phyloP scores from a whole-genome alignment of 2,888 invertebrate species.

The Aradus depressus region DNA sequence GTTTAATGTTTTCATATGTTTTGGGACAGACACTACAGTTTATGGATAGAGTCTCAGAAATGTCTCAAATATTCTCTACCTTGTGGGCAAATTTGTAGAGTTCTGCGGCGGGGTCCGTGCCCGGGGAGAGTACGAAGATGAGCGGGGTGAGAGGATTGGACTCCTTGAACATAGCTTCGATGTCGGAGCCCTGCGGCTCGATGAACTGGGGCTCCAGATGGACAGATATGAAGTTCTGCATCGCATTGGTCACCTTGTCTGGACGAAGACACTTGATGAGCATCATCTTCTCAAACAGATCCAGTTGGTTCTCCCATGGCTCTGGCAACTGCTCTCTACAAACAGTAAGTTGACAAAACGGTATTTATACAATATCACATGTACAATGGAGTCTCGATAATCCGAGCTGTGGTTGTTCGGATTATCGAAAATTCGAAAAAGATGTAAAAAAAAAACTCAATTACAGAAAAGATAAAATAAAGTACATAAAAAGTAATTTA shows the following conservation, averaged over 20 bases:
- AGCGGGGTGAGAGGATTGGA: conserved; percentile 66
- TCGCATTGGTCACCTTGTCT: conserved; percentile 71
- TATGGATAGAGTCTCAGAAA: not conserved
- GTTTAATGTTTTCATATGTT: no score
- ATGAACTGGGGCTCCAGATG: conserved; percentile 69
- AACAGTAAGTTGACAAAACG: conserved; percentile 29
- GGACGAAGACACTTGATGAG: conserved; percentile 69
- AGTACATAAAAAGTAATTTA: no score
- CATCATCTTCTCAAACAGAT: conserved; percentile 64
- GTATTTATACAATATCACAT: no score
- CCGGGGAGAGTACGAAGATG: conserved; percentile 79
- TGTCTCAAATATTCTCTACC: conserved; percentile 21
- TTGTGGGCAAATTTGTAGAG: conserved; percentile 73
- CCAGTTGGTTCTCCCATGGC: conserved; percentile 50
- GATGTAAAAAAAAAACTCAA: no score
- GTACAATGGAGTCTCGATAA: no score
- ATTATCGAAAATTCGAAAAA: no score
- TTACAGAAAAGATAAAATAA: no score
- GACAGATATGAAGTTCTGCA: conserved; percentile 58
- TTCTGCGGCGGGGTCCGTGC: conserved; percentile 78
- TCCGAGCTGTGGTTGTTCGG: no score
- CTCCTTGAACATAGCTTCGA: conserved; percentile 68
- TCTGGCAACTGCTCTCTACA: conserved; percentile 52
- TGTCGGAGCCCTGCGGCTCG: conserved; percentile 74
- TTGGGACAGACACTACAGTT: no score